Evolutionary conservation across 2,888 invertebrate genomes (phyloP), one percentile per base, ranked within the genome.

Genomic region (Ametastegia equiseti): DNA sequence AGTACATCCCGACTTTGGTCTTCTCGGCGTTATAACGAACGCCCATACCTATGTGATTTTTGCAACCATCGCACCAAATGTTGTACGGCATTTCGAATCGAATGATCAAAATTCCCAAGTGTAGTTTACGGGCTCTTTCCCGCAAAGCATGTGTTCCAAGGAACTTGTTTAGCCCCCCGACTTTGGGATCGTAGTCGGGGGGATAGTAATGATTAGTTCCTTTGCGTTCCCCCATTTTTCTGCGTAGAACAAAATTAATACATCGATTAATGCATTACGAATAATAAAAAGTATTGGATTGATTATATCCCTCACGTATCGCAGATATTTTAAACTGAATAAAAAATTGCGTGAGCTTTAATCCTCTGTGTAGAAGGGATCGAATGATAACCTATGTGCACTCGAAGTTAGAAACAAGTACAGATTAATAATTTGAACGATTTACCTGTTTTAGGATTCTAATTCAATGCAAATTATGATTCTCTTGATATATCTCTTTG

Each of bases 71-170:
- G 87, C 99, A 99, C 99, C 99, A 99, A 87, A 99, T 99, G 92
- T 99, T 99, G 90, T 98, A 99, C 0, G 99, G 99, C 99, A 99
- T 98, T 93, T 99, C 99, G 93, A 99, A 99, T 69, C 99, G 95
- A 85, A 98, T 98, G 84, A 98, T 97, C 33, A 98, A 95, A 87
- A 99, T 99, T 13, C 99, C 99, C 93, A 97, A 93, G 89, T 97
- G 96, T 2, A 99, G 94, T 92, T 99, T 99, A n/a, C 97, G 93
- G 30, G 99, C 99, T 83, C 99, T 93, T 92, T 99, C 99, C 42
- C 99, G 94, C 54, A 99, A 92, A 0, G 99, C 98, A 94, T 99
- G 99, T 15, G 98, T 98, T 2, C 97, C 97, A 88, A 96, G 94
- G 92, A 98, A 99, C 92, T 97, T 97, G 91, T 99, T 99, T 45